A percentile compares a stretch with the other conserved stretches of the same genome.
Conservation (phyloP, 2,888 invertebrate genomes). For the Calameuta filiformis region DNA sequence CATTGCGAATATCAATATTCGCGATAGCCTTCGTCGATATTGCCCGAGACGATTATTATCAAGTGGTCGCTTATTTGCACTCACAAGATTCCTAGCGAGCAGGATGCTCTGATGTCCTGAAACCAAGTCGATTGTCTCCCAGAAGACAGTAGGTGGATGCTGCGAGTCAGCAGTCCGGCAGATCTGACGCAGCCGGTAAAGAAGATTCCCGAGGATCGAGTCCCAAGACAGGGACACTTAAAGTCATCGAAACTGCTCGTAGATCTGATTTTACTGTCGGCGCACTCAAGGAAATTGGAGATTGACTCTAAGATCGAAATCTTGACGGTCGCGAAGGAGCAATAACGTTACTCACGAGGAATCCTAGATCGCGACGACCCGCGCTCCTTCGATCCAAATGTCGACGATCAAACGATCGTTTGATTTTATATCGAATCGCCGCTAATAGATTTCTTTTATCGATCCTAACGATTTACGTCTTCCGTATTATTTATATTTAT, state of each 20-base stretch:
- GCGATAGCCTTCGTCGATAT: not conserved
- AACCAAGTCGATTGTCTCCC: no score
- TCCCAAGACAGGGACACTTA: not conserved
- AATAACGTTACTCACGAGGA: not conserved
- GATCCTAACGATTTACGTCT: not conserved
- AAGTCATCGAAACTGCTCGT: not conserved
- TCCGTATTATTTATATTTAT: not conserved
- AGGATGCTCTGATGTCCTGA: no score
- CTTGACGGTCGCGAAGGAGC: conserved; percentile 1
- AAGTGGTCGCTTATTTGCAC: no score
- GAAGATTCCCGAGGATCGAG: conserved; percentile 20
- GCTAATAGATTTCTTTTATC: not conserved
- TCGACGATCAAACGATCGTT: not conserved
- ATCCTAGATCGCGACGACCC: not conserved
- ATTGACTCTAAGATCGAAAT: not conserved
- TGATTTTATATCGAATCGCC: not conserved
- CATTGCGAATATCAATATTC: not conserved
- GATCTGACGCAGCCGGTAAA: no score
- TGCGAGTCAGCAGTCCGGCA: no score
- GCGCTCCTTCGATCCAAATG: not conserved
- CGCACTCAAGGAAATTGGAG: not conserved
- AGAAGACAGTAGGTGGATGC: no score
- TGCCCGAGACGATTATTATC: not conserved
- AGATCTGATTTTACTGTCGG: not conserved
- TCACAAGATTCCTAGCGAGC: no score